Conservation (phyloP, 2,888 invertebrate species). For the Doris montereyensis region DNA sequence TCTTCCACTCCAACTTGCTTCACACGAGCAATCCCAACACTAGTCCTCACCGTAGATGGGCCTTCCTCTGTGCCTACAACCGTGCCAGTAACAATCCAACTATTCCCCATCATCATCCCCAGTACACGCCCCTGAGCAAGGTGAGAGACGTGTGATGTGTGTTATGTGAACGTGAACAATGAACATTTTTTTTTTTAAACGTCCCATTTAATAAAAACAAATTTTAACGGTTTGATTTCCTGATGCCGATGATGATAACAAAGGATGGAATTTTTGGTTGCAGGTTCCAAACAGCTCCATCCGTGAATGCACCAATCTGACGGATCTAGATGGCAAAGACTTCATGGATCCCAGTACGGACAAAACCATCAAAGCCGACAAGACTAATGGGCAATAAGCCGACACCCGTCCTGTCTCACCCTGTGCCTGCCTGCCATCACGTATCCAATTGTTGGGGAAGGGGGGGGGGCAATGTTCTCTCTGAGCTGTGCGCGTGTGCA, state of each 20-base stretch:
- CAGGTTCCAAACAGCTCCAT: conserved; percentile 62
- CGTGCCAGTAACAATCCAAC: conserved; percentile 65
- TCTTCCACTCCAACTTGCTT: conserved; percentile 66
- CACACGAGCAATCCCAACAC: conserved; percentile 64
- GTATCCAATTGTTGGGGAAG: no score
- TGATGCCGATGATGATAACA: no score
- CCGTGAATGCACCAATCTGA: conserved; percentile 56
- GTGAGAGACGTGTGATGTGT: no score
- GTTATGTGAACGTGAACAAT: no score
- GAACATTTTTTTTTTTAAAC: neutral
- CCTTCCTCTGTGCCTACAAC: conserved; percentile 65
- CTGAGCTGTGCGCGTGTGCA: no score
- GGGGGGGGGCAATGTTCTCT: no score
- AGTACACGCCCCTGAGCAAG: conserved; percentile 64
- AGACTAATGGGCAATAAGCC: no score
- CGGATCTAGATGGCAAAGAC: conserved; percentile 62
- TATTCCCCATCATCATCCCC: conserved; percentile 63
- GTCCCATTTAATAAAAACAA: no score
- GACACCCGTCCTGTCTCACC: no score
- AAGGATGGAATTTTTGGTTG: conserved; percentile 6
- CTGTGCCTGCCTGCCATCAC: no score
- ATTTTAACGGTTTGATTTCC: no score
- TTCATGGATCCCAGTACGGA: conserved; percentile 56
- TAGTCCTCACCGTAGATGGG: conserved; percentile 66
- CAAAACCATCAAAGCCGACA: conserved; percentile 49